Conservation (phyloP, 2,888 invertebrate species). For the Drosophila antonietae region DNA sequence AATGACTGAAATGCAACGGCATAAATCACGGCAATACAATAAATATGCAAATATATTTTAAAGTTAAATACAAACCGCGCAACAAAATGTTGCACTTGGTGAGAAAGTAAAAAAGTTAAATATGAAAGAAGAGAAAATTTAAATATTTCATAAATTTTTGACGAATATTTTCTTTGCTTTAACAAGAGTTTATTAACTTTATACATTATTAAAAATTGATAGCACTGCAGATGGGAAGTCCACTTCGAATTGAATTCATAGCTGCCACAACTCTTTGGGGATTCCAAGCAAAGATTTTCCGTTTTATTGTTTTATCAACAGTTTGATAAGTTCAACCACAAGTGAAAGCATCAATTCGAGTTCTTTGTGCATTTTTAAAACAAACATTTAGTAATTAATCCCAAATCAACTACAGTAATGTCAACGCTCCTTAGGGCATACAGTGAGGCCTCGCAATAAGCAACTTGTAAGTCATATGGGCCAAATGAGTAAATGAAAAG, state of each 20-base stretch:
- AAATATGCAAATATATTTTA: constrained; percentile 39
- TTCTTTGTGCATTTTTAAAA: constrained; percentile 1
- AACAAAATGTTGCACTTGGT: constrained; percentile 4
- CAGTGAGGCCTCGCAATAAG: neutral
- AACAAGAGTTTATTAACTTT: no score
- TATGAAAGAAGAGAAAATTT: neutral
- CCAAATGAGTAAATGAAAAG: neutral
- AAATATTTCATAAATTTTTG: neutral
- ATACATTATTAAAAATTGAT: no score
- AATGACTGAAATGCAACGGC: constrained; percentile 29
- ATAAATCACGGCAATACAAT: constrained; percentile 43
- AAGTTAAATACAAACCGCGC: constrained; percentile 6
- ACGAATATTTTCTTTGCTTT: no score
- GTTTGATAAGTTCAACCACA: neutral
- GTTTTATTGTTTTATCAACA: neutral
- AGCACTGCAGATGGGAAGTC: neutral
- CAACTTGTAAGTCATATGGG: neutral
- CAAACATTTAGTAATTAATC: constrained; percentile 1
- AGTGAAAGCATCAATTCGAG: neutral
- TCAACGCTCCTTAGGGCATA: neutral
- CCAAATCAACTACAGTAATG: neutral
- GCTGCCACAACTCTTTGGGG: neutral
- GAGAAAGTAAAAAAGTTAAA: neutral
- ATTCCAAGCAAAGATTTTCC: neutral
- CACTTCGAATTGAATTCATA: no score